phyloP scores from a whole-genome alignment of 2,888 invertebrate species.

The Epinotia bilunana region DNA sequence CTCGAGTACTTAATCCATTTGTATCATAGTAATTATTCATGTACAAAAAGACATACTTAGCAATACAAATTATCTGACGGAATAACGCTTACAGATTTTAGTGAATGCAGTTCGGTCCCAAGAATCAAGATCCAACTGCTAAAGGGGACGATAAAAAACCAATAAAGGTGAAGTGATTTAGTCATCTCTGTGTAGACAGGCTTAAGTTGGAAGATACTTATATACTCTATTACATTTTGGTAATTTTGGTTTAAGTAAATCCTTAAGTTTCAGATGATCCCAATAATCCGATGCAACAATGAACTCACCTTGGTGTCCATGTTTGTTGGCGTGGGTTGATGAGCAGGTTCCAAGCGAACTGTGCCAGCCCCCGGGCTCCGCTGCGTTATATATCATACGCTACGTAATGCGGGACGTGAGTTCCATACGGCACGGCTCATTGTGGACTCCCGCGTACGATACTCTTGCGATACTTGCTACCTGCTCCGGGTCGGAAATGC shows the following conservation, averaged over 20 bases:
- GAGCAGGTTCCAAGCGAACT: slow-evolving; percentile 75
- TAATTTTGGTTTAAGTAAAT: not conserved
- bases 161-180: not conserved
- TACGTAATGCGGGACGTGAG: slow-evolving; percentile 79
- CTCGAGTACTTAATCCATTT: not conserved
- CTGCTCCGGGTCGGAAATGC: slow-evolving; percentile 59
- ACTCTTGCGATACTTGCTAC: slow-evolving; percentile 62
- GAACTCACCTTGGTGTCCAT: slow-evolving; percentile 80
- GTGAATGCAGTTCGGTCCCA: not conserved
- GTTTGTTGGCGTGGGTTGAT: slow-evolving; percentile 71
- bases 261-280: not conserved
- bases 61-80: too few species aligned
- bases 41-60: too few species aligned
- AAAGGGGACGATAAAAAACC: not conserved
- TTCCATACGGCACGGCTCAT: slow-evolving; percentile 72
- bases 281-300: slow-evolving; percentile 8
- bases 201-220: not conserved
- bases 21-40: too few species aligned
- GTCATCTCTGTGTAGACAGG: not conserved
- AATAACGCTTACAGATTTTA: too few species aligned
- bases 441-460: slow-evolving; percentile 78
- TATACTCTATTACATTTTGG: not conserved
- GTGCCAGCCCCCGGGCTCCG: slow-evolving; percentile 60
- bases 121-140: not conserved
- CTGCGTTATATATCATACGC: slow-evolving; percentile 75